Base-by-base conservation (phyloP, 2,113 vertebrate species). In the Neodon shergylaensis region DNA sequence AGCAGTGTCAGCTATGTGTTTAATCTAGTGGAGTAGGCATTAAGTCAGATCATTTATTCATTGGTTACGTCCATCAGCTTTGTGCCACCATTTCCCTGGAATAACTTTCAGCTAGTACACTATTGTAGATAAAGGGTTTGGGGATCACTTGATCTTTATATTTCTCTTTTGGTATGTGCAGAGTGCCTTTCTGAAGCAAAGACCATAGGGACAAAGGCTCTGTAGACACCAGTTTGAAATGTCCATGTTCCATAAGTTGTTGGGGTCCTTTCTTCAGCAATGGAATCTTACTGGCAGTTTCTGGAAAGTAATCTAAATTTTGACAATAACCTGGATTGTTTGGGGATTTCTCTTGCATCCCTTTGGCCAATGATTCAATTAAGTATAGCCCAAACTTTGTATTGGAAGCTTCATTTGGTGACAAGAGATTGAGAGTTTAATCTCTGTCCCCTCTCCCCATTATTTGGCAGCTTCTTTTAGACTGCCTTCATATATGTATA, bases 331-430 rank as follows among this genome's bases (percentile, higher is more conserved):
- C 42, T 76, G 73, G 42, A 3, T 76, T 44, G 22, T 76, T 28
- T 44, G 10, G 1, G 10, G 42, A 44, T 76, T 28, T 1, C 2
- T 26, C 12, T 13, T 11, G 21, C 22, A 21, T 3, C 1, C 42
- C 12, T 14, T 44, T 44, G 12, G 12, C 24, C 11, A 44, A 76
- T 42, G 44, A 76, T 12, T 44, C 42, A 76, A 28, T 2, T 76
- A 76, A 4, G 10, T 44, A 5, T 76, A 76, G 28, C 12, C 4
- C 24, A 42, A 44, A 14, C 8, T 44, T 76, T 24, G 3, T 44
- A 44, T 28, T 28, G 5, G 42, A 76, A 76, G 42, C 22, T 74
- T 74, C 72, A 44, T 26, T 26, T 44, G 42, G 22, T 76, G 42
- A 36, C 13, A 33, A 68, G 13, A 7, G 5, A 76, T 76, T 14